Base-by-base conservation (phyloP, 2,888 invertebrate genomes). In the Portevinia maculata region DNA sequence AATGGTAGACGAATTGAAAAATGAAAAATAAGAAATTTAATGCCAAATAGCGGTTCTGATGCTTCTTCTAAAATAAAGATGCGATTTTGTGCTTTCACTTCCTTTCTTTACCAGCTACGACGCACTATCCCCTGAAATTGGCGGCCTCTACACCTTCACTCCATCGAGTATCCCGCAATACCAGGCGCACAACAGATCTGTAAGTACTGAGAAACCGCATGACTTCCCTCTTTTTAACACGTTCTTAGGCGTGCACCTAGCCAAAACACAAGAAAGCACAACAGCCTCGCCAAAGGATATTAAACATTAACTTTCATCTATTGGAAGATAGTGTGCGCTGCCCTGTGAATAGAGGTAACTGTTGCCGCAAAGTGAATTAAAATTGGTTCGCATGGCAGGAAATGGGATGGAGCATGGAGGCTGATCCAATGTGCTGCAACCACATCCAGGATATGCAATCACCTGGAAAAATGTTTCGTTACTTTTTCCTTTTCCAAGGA, bases 381-480 rank as follows among this genome's bases (percentile, higher is more conserved):
- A 24, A 46, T 19, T 50, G 60, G 37, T 73, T 13, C n/a, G n/a
- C n/a, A n/a, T 52, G 24, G 24, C 5, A 24, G 2, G 24, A 13
- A 13, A 34, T 13, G 9, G 21, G 53, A 17, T 30, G 57, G 21
- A 41, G 65, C 15, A 7, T 7, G 50, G 15, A 24, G 48, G 9
- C 11, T 6, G 11, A 37, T 50, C 64, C 32, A 44, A 70, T 76
- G 34, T 55, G 55, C 24, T 52, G 70, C 70, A 70, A 78, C 76
- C 76, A 64, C 70, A 78, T 64, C 48, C 75, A 70, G 70, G 76
- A 81, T 81, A 71, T 81, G 76, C 81, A 81, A 81, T 81, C 81
- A 81, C 76, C 81, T 81, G 81, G 64, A 81, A 76, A 73, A 81
- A 81, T 70, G 74, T 75, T 81, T 70, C 75, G 50, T 81, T 81